Conservation (phyloP, 1,140 invertebrate genomes). For the Mercenaria mercenaria region DNA sequence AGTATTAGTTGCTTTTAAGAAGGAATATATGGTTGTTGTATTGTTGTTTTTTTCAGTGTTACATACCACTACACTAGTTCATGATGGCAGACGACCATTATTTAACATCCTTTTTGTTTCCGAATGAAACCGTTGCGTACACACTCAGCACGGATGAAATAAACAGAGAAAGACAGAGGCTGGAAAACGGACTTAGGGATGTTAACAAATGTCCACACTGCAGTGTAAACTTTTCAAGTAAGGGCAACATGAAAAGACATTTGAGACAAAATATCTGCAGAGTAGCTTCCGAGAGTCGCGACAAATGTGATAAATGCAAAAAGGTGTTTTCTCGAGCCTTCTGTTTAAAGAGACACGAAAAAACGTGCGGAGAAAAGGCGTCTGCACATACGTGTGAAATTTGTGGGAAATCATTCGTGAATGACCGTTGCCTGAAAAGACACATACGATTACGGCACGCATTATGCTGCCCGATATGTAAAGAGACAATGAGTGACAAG, state of each 20-base stretch:
- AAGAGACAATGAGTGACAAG: neutral
- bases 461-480: neutral
- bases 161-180: neutral
- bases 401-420: neutral
- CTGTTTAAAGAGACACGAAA: neutral
- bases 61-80: neutral
- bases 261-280: neutral
- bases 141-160: neutral
- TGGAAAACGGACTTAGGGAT: neutral
- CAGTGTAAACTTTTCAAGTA: neutral
- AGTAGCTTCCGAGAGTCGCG: neutral
- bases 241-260: neutral
- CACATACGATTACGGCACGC: neutral
- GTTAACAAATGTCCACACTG: neutral
- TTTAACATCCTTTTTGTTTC: neutral
- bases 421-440: neutral
- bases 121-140: neutral
- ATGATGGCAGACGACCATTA: neutral
- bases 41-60: no score
- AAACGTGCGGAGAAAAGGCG: neutral
- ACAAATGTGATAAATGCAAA: neutral
- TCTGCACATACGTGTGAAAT: neutral
- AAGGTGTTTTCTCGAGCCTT: neutral
- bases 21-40: no score
- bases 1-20: no score